Evolutionary conservation across 2,113 vertebrate genomes (phyloP).

Genomic region (Pedionomus torquatus): DNA sequence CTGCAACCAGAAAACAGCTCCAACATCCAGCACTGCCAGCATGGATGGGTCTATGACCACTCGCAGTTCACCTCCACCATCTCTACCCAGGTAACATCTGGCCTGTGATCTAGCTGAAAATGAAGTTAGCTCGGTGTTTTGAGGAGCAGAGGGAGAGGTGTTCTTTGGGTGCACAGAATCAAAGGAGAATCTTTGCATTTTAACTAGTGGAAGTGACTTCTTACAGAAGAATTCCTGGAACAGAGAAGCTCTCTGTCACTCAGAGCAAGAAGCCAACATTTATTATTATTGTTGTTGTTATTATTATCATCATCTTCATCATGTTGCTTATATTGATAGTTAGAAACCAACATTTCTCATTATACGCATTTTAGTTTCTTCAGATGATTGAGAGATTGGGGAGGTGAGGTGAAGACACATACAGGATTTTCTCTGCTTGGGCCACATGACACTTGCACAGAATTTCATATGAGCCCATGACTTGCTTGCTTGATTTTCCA

Average conservation of each 20-base stretch:
- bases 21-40: constrained; percentile 72
- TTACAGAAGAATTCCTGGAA: background rate
- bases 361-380: background rate
- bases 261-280: background rate
- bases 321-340: background rate
- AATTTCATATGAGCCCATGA: background rate
- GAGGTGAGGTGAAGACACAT: background rate
- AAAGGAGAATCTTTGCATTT: background rate
- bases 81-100: constrained; percentile 80
- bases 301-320: too few species aligned
- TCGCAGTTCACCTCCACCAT: constrained; percentile 84
- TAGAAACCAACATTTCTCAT: background rate
- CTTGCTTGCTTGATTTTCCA: background rate
- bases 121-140: background rate
- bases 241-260: background rate
- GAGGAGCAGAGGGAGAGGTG: background rate
- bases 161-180: background rate
- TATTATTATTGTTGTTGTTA: background rate
- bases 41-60: constrained; percentile 86
- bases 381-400: background rate
- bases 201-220: background rate
- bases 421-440: background rate
- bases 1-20: constrained; percentile 26
- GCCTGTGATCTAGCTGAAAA: background rate
- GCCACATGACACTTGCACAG: background rate